Conservation (phyloP, 2,113 vertebrate species). For the Ginglymostoma cirratum region DNA sequence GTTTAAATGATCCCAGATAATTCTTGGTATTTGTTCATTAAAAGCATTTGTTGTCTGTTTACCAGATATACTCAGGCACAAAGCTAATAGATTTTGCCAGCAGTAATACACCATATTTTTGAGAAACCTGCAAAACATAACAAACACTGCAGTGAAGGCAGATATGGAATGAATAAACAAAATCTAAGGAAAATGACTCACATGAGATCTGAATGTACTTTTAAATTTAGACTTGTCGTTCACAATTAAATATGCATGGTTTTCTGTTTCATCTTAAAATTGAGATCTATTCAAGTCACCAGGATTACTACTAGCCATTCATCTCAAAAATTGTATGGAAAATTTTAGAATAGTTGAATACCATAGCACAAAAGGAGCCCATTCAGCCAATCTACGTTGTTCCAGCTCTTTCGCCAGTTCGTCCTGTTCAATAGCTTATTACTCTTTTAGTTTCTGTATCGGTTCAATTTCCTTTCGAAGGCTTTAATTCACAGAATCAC, state of each 20-base stretch:
- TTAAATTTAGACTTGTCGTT: background rate
- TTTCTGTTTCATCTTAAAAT: background rate
- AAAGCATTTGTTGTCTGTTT: background rate
- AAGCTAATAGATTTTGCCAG: background rate
- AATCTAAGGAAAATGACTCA: background rate
- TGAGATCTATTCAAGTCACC: background rate
- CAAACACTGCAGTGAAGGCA: background rate
- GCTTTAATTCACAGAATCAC: background rate
- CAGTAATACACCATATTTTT: background rate
- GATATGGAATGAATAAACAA: background rate
- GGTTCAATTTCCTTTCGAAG: background rate
- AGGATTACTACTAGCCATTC: background rate
- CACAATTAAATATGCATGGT: background rate
- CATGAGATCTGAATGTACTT: background rate
- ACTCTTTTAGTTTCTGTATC: background rate
- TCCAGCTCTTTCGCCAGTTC: background rate
- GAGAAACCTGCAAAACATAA: background rate
- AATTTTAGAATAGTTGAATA: background rate
- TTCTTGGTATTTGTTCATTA: background rate
- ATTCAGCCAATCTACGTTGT: background rate
- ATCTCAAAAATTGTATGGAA: background rate
- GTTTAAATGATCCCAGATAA: slow-evolving; percentile 13
- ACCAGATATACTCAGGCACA: background rate
- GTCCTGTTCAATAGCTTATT: background rate
- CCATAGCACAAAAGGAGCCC: background rate